Evolutionary conservation across 2,888 invertebrate species (phyloP).

Genomic region (Thumatha senex): DNA sequence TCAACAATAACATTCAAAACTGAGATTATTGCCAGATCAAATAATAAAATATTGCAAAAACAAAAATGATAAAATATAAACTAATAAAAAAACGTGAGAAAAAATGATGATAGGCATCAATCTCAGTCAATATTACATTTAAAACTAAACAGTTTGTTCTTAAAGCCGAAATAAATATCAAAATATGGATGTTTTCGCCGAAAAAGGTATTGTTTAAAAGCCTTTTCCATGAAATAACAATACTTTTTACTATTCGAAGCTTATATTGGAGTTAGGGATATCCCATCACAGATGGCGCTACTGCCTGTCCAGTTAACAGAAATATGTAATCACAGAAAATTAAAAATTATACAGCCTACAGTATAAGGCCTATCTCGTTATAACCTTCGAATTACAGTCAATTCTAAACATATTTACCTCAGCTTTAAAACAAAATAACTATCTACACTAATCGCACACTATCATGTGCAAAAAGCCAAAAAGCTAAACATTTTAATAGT

Average conservation of each 20-base stretch:
- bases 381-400: too few species aligned
- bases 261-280: too few species aligned
- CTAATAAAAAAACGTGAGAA: conserved; percentile 28
- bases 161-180: conserved; percentile 24
- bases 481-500: too few species aligned
- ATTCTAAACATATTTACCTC: conserved; percentile 16
- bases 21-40: conserved; percentile 59
- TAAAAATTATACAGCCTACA: too few species aligned
- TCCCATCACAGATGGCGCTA: too few species aligned
- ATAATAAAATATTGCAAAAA: conserved; percentile 35
- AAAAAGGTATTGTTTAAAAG: background rate
- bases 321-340: too few species aligned
- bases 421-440: conserved; percentile 48
- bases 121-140: conserved; percentile 44
- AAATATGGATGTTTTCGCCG: background rate
- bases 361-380: too few species aligned
- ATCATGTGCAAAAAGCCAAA: conserved; percentile 36
- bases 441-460: conserved; percentile 67
- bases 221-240: too few species aligned
- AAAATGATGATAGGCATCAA: conserved; percentile 39
- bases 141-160: conserved; percentile 36
- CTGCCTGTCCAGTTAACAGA: too few species aligned
- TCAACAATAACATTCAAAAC: conserved; percentile 44
- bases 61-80: conserved; percentile 31
- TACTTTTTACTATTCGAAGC: too few species aligned